phyloP scores from a whole-genome alignment of 2,797 vertebrate species.

The Anomalospiza imberbis region DNA sequence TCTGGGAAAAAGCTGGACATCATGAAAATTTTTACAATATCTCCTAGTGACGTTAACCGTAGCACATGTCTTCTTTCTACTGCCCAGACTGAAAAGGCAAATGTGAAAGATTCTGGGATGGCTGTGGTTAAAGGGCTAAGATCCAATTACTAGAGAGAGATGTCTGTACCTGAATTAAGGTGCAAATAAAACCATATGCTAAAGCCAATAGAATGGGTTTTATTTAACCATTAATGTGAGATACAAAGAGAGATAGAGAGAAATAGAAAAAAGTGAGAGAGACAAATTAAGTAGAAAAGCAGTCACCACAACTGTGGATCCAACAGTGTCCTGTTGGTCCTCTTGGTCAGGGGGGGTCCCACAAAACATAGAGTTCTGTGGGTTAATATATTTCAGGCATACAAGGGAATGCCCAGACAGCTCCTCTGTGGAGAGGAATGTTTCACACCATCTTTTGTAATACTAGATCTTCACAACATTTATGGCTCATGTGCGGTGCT shows the following conservation, averaged over 20 bases:
- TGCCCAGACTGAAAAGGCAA: neutral
- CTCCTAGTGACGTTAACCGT: neutral
- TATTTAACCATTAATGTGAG: neutral
- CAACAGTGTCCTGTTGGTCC: neutral
- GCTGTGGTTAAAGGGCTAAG: neutral
- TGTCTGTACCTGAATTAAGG: neutral
- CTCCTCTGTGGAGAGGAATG: neutral
- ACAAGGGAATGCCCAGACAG: neutral
- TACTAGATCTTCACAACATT: neutral
- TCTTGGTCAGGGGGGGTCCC: fast-evolving
- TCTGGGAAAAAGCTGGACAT: neutral
- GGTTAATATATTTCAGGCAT: neutral
- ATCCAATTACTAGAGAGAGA: neutral
- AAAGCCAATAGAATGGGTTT: neutral
- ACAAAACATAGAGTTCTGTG: neutral
- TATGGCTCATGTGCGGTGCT: neutral
- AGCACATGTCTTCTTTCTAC: neutral
- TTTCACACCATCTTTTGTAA: neutral
- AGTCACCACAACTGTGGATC: neutral
- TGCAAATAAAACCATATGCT: fast-evolving
- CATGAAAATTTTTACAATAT: neutral
- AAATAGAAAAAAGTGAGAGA: neutral
- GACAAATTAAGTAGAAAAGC: neutral
- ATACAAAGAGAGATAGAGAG: neutral
- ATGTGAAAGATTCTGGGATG: neutral